Conservation (phyloP, 2,797 vertebrate species). For the Phaenicophaeus curvirostris region DNA sequence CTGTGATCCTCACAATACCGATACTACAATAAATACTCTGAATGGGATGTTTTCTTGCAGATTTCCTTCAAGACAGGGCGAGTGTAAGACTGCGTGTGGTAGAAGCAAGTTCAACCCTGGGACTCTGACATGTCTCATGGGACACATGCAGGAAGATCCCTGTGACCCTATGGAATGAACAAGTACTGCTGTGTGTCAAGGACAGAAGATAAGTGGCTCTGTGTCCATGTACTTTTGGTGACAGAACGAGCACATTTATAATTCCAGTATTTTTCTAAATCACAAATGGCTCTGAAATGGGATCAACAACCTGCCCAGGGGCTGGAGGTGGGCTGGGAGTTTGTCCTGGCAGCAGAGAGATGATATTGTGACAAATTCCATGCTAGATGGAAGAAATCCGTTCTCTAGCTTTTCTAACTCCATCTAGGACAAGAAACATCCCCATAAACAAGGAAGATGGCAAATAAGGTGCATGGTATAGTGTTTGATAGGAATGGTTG, state of each 20-base stretch:
- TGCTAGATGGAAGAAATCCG: neutral
- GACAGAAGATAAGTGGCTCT: neutral
- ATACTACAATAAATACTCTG: neutral
- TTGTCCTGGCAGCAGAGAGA: fast-evolving
- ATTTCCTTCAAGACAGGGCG: neutral
- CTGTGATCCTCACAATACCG: too few relatives aligned
- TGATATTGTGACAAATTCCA: too few relatives aligned
- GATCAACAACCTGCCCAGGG: too few relatives aligned
- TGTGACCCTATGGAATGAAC: fast-evolving
- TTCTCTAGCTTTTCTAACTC: neutral
- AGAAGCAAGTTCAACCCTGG: neutral
- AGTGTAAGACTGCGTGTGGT: neutral
- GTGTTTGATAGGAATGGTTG: too few relatives aligned
- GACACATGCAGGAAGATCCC: too few relatives aligned
- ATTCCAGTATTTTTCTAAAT: neutral
- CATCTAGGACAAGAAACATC: fast-evolving
- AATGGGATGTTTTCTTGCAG: too few relatives aligned
- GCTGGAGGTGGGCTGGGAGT: neutral
- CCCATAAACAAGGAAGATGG: neutral
- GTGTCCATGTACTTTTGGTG: fast-evolving
- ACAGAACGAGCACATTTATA: neutral
- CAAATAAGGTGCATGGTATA: too few relatives aligned
- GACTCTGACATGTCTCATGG: neutral
- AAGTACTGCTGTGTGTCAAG: fast-evolving
- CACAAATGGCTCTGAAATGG: neutral